Percentiles rank a stretch among this genome's conserved stretches.
These are phyloP conservation scores for Pteromalus puparum DNA, from an alignment of 1,140 invertebrate species.

Conservation along the genomic window DNA sequence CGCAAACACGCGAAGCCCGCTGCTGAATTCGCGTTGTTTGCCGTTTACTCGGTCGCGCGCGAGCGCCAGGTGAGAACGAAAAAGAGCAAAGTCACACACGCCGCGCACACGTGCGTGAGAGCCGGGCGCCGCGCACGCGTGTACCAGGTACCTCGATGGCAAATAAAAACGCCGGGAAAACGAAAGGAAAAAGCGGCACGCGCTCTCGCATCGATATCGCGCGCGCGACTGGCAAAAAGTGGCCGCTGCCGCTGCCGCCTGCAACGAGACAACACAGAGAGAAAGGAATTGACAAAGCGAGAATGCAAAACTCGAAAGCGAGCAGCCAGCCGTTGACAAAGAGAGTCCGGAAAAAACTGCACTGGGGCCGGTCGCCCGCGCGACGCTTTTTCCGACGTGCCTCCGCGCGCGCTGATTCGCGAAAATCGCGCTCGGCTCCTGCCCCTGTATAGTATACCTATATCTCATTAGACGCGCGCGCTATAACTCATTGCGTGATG, in stretches of 20 bases:
- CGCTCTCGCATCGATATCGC: neutral
- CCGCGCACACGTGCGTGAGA: neutral
- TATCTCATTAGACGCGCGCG: no score
- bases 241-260: neutral
- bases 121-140: no score
- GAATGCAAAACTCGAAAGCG: slow-evolving; percentile 12
- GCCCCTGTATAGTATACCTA: neutral
- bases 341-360: neutral
- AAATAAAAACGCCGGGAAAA: slow-evolving; percentile 16
- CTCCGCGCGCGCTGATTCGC: no score
- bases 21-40: slow-evolving; percentile 14
- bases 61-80: slow-evolving; percentile 8
- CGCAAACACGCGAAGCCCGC: slow-evolving; percentile 11
- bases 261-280: neutral
- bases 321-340: slow-evolving; percentile 1
- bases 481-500: neutral
- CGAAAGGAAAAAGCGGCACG: slow-evolving; percentile 24
- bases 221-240: neutral
- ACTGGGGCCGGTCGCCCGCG: no score
- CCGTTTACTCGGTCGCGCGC: slow-evolving; percentile 12
- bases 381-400: neutral
- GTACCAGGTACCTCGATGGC: slow-evolving; percentile 6
- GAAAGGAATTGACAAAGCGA: slow-evolving; percentile 29
- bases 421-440: neutral
- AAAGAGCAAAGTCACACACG: slow-evolving; percentile 26